Percentiles rank a stretch among this genome's conserved stretches.
phyloP scores from a whole-genome alignment of 2,797 vertebrate species.

The Furcifer pardalis region DNA sequence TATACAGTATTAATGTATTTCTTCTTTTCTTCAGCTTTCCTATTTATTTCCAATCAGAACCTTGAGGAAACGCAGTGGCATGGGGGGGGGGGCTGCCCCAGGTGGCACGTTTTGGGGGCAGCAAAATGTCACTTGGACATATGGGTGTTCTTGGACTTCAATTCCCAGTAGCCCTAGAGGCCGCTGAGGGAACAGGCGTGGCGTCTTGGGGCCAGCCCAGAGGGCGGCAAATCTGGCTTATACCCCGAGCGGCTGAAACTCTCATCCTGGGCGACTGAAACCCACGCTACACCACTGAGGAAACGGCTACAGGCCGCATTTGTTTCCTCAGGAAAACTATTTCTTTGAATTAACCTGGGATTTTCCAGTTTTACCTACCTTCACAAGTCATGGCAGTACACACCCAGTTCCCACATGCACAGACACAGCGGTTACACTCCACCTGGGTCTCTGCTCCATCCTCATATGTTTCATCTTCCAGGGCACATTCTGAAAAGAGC shows the following conservation, averaged over 20 bases:
- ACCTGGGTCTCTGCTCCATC: conserved; percentile 96
- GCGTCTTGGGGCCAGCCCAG: too few relatives aligned
- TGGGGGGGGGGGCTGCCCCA: too few relatives aligned
- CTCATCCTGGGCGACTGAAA: too few relatives aligned
- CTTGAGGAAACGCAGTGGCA: conserved; percentile 4
- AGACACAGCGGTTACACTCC: conserved; percentile 97
- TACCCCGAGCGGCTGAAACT: too few relatives aligned
- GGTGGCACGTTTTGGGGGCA: too few relatives aligned
- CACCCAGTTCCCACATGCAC: conserved; percentile 98
- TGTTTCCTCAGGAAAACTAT: background rate
- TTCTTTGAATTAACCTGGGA: background rate
- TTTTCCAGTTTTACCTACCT: conserved; percentile 73
- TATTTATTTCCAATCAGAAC: background rate
- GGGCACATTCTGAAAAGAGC: conserved; percentile 85
- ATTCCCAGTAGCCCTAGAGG: too few relatives aligned
- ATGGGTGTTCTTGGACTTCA: too few relatives aligned
- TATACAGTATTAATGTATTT: background rate
- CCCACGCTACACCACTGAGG: too few relatives aligned
- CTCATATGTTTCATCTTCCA: conserved; percentile 94
- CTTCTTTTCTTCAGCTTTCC: background rate
- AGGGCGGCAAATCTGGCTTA: too few relatives aligned
- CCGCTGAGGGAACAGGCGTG: too few relatives aligned
- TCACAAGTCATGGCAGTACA: conserved; percentile 98
- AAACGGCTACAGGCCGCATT: background rate
- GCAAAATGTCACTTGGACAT: too few relatives aligned